Base-by-base conservation (phyloP, 2,888 invertebrate genomes). In the Tenthredo distinguenda region DNA sequence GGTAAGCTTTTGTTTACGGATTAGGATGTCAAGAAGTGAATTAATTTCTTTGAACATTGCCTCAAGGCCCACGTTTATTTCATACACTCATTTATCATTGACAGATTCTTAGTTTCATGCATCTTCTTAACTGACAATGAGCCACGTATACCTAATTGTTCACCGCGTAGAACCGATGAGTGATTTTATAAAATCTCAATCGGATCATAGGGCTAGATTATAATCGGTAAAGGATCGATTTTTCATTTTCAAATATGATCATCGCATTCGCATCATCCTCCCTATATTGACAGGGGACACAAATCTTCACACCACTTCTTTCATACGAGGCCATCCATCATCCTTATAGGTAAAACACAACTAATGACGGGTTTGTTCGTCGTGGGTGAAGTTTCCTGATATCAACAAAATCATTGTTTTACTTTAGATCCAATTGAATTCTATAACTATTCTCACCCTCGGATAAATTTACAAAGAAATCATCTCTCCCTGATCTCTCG, bases 221-320 rank as follows among this genome's bases (percentile, higher is more conserved):
- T 40, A n/a, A 26, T 58, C 77, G 77, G 34, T 55, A 10, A 21
- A 77, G 55, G 55, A 71, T 87, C 89, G 86, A 86, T 88, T 85
- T 76, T 81, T 87, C 84, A 88, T 89, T 88, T 87, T 88, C 74
- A 86, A 87, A 65, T 86, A 87, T 88, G 87, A 88, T 87, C 88
- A 86, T 85, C 87, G 87, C 86, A 87, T 86, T 85, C 86, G 87
- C 85, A 74, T 85, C 50, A 74, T 71, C 82, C 58, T 71, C 81
- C 84, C 85, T 62, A 15, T 10, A 76, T 50, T 84, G 85, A 85
- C 85, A 85, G 65, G 65, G 76, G 85, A 85, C 85, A 85, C 84
- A 74, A 76, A 74, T 85, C 83, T 85, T 85, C 85, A 84, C 85
- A 84, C 85, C 84, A 76, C 71, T 85, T 68, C 82, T 55, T 50